Evolutionary conservation across 2,797 vertebrate genomes (phyloP).

Genomic region (Neomorphus geoffroyi): DNA sequence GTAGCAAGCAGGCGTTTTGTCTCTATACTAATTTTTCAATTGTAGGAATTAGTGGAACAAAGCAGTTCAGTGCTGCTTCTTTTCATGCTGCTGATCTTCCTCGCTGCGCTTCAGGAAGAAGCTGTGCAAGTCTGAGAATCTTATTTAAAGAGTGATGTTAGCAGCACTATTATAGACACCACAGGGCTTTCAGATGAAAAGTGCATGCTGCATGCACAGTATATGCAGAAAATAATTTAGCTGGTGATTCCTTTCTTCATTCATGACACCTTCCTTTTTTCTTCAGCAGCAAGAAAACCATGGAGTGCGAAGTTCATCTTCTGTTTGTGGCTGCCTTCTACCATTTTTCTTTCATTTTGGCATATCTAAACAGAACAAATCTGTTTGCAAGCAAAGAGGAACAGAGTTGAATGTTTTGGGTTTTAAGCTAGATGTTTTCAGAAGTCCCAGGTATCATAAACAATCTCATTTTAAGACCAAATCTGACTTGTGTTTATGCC

Average conservation of each 20-base stretch:
- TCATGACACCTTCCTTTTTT: neutral
- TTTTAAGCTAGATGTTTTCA: neutral
- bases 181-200: neutral
- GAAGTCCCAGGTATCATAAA: neutral
- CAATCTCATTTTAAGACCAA: neutral
- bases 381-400: neutral
- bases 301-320: neutral
- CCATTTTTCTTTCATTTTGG: neutral
- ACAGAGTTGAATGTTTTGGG: neutral
- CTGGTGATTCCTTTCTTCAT: neutral
- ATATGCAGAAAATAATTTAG: neutral
- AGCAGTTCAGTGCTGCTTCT: neutral
- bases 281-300: neutral
- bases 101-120: neutral
- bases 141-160: neutral
- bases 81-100: neutral
- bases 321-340: neutral
- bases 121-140: neutral
- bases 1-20: neutral
- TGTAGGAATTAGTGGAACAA: neutral
- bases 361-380: neutral
- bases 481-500: neutral
- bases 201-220: neutral
- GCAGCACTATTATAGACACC: neutral
- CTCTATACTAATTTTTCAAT: neutral